Evolutionary conservation across 2,113 vertebrate genomes (phyloP).

Genomic region (Engystomops pustulosus): DNA sequence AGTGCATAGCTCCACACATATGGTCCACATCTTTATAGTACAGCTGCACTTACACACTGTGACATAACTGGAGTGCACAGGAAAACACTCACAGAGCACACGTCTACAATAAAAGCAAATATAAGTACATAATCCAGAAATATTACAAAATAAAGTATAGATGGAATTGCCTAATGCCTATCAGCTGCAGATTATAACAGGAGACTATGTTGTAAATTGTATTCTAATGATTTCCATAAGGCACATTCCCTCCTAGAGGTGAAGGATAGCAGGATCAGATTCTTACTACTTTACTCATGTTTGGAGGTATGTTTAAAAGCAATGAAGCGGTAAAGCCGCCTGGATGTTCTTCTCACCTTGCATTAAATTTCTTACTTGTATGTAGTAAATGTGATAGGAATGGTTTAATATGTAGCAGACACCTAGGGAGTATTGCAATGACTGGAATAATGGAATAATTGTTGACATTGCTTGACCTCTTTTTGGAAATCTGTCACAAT

Average conservation of each 20-base stretch:
- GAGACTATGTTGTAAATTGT: background rate
- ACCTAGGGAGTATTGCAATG: background rate
- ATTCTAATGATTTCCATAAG: background rate
- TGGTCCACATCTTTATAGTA: too few relatives aligned
- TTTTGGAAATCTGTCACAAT: background rate
- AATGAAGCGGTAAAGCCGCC: background rate
- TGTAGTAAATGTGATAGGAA: background rate
- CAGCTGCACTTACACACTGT: too few relatives aligned
- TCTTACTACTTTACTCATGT: background rate
- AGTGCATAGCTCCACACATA: too few relatives aligned
- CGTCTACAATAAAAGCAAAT: too few relatives aligned
- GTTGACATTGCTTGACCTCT: background rate
- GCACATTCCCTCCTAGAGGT: background rate
- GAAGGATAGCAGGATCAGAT: background rate
- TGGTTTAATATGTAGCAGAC: background rate
- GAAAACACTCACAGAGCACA: too few relatives aligned
- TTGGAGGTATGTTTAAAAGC: background rate
- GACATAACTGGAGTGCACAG: too few relatives aligned
- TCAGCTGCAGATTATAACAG: too few relatives aligned
- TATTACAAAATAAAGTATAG: background rate
- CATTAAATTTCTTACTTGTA: constrained; percentile 2
- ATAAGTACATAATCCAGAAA: too few relatives aligned
- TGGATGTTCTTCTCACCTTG: constrained; percentile 14
- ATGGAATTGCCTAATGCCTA: background rate
- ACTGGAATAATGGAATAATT: background rate